Conservation (phyloP, 1,140 invertebrate species). For the Pseudomyrmex sp. region DNA sequence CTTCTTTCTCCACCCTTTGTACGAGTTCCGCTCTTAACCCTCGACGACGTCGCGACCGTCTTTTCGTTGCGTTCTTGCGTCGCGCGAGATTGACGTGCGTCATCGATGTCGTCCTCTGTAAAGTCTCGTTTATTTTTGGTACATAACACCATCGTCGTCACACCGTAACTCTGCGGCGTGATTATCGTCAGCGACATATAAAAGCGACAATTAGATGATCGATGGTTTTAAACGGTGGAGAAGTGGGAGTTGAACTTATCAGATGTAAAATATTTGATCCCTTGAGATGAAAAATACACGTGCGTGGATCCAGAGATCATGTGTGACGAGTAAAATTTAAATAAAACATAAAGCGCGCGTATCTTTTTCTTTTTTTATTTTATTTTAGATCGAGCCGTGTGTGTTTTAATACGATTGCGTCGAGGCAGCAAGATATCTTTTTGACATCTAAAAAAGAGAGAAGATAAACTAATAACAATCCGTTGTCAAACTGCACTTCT, state of each 20-base stretch:
- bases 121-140: constrained; percentile 48
- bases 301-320: too few relatives aligned
- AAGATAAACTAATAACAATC: not conserved
- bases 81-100: constrained; percentile 17
- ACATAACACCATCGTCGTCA: constrained; percentile 16
- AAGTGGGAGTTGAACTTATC: not conserved
- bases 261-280: not conserved
- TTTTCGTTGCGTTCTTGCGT: constrained; percentile 31
- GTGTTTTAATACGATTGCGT: not conserved
- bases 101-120: constrained; percentile 39
- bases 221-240: not conserved
- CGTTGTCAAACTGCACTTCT: constrained; percentile 14
- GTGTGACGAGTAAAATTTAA: too few relatives aligned
- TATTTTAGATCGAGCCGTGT: too few relatives aligned
- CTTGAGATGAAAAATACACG: too few relatives aligned
- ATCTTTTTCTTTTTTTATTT: too few relatives aligned
- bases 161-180: not conserved
- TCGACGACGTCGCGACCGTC: constrained; percentile 31
- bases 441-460: constrained; percentile 1
- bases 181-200: constrained; percentile 20
- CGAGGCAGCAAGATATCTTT: not conserved
- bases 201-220: constrained; percentile 10
- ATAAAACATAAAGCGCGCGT: too few relatives aligned
- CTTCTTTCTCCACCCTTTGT: constrained; percentile 2
- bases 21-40: constrained; percentile 41